Evolutionary conservation across 2,888 invertebrate genomes (phyloP), one percentile per base, ranked within the genome.

Genomic region (Eupithecia vulgata): DNA sequence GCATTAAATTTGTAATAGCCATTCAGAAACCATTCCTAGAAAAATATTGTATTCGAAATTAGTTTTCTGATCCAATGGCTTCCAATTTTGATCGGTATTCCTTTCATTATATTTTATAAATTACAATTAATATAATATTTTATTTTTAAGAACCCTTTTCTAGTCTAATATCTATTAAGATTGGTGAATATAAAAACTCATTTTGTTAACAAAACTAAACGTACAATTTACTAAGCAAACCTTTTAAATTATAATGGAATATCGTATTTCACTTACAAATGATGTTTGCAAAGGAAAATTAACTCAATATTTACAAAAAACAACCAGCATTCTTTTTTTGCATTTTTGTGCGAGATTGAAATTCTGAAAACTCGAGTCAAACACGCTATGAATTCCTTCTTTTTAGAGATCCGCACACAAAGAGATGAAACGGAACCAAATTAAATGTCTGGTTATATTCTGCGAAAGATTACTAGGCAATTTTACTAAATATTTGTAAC

Each of bases 381-480:
- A 42, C 68, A 62, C 59, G 74, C 75, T 73, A 78, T 78, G 79
- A 78, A 78, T 79, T 68, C 61, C 67, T 70, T 74, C 35, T 71
- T 66, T 68, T 78, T 64, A 5, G 70, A 48, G 70, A 64, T 62
- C 64, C 34, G 34, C 25, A 68, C 6, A 35, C 17, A 13, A 15
- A 59, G 5, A 21, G 52, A 52, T 21, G 21, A 57, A 57, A 57
- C 25, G 25, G 12, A 57, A 57, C 57, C 57, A 1, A 57, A 57
- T 25, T 13, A 12, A 25, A 57, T 25, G 52, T 21, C 7, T 12
- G 12, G 5, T 57, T 52, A 52, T 52, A 52, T 21, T 21, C 10
- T 45, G 17, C n/a, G 8, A 45, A 45, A n/a, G n/a, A 7, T 48
- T n/a, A 7, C 5, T 21, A 52, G 12, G 30, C 4, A 30, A 30